Percentiles rank a stretch among this genome's conserved stretches.
These are phyloP conservation scores for Loripinus fragilis DNA, from an alignment of 2,888 invertebrate genomes.

Conservation along the genomic window DNA sequence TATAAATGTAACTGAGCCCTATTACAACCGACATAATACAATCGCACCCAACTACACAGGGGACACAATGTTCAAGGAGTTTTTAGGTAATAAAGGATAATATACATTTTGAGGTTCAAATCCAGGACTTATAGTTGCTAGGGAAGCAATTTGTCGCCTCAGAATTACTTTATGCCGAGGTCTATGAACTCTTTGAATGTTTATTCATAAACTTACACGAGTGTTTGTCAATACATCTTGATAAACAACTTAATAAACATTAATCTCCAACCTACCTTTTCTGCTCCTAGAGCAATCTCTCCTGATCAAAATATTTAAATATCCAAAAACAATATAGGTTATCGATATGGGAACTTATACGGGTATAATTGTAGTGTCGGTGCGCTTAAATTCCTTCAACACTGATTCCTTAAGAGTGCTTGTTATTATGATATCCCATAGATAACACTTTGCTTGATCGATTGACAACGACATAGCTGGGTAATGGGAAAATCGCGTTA, in stretches of 20 bases:
- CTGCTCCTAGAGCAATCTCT: not conserved
- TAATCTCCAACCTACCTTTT: not conserved
- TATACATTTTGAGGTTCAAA: no score
- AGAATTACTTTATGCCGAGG: not conserved
- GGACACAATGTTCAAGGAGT: no score
- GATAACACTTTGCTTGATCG: no score
- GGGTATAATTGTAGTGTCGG: not conserved
- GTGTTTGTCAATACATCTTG: not conserved
- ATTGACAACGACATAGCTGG: no score
- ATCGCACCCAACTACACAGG: no score
- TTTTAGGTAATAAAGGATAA: no score
- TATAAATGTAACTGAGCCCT: no score
- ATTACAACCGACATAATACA: no score
- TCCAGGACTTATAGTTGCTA: not conserved
- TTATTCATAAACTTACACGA: not conserved
- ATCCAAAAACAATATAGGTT: not conserved
- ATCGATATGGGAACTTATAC: not conserved
- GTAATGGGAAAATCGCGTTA: no score
- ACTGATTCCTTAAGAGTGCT: no score
- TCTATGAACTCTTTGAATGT: not conserved
- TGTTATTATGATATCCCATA: not conserved
- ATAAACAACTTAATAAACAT: not conserved
- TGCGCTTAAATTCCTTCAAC: not conserved
- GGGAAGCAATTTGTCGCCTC: not conserved
- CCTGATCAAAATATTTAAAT: conserved; percentile 3